Evolutionary conservation across 2,797 vertebrate genomes (phyloP).

Genomic region (Malacoctenus gilli): DNA sequence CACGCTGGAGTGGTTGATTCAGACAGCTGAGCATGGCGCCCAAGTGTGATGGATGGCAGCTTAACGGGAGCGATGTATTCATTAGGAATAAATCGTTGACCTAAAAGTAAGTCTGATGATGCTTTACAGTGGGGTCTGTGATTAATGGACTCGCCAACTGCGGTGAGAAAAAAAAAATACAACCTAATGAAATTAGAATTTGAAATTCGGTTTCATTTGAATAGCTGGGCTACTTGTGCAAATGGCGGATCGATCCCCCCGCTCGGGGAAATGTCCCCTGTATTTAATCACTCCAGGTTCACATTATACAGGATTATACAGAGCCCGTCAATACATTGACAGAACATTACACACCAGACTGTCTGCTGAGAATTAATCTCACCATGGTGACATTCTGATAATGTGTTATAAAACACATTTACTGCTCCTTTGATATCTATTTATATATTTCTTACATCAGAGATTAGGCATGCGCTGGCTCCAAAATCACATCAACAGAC

Average conservation of each 20-base stretch:
- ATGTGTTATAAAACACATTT: slow-evolving; percentile 15
- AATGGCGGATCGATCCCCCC: slow-evolving; percentile 52
- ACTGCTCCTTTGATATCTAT: slow-evolving; percentile 5
- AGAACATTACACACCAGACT: slow-evolving; percentile 14
- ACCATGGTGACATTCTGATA: slow-evolving; percentile 24
- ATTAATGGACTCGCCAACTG: slow-evolving; percentile 71
- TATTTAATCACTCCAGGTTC: slow-evolving; percentile 50
- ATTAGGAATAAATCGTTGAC: slow-evolving; percentile 66
- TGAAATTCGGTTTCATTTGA: slow-evolving; percentile 71
- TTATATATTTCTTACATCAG: background rate
- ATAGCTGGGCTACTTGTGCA: slow-evolving; percentile 41
- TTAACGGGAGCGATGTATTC: slow-evolving; percentile 47
- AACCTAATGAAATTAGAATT: slow-evolving; percentile 78
- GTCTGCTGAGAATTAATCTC: slow-evolving; percentile 26
- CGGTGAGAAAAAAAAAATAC: slow-evolving; percentile 51
- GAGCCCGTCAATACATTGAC: slow-evolving; percentile 37
- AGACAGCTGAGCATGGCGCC: slow-evolving; percentile 27
- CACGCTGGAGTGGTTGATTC: slow-evolving; percentile 27
- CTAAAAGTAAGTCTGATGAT: slow-evolving; percentile 46
- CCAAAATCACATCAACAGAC: slow-evolving; percentile 35
- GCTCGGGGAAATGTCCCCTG: slow-evolving; percentile 33
- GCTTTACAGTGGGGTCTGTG: slow-evolving; percentile 47
- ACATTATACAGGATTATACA: slow-evolving; percentile 53
- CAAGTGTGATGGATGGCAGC: slow-evolving; percentile 55
- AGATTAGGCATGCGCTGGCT: slow-evolving; percentile 16